phyloP scores from a whole-genome alignment of 2,888 invertebrate species.

The Syritta pipiens region DNA sequence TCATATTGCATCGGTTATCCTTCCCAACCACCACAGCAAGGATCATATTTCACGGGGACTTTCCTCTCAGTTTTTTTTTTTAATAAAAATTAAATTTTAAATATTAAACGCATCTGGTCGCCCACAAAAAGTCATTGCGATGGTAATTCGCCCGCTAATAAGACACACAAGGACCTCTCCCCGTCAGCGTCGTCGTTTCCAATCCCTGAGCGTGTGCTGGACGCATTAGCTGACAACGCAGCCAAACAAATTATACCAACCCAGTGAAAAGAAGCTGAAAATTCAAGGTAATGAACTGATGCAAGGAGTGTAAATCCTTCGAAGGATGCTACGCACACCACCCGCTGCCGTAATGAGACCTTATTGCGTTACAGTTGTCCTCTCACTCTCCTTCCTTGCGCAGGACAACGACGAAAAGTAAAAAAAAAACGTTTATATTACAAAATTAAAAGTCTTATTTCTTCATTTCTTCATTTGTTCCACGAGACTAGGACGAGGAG shows the following conservation, averaged over 20 bases:
- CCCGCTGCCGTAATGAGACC: slow-evolving; percentile 64
- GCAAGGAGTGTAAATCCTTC: slow-evolving; percentile 72
- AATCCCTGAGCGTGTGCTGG: slow-evolving; percentile 62
- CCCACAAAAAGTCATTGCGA: slow-evolving; percentile 60
- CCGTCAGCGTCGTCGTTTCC: neutral
- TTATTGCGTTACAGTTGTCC: slow-evolving; percentile 64
- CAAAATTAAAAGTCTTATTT: slow-evolving; percentile 75
- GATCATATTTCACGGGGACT: slow-evolving; percentile 35
- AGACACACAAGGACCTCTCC: slow-evolving; percentile 45
- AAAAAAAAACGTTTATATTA: slow-evolving; percentile 72
- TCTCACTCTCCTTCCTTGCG: slow-evolving; percentile 27
- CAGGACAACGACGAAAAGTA: slow-evolving; percentile 62
- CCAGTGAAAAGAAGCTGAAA: slow-evolving; percentile 73
- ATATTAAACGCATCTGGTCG: slow-evolving; percentile 68
- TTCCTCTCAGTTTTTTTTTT: slow-evolving; percentile 7
- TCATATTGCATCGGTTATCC: slow-evolving; percentile 35
- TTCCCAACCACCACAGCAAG: slow-evolving; percentile 5
- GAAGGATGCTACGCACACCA: slow-evolving; percentile 25
- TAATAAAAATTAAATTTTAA: slow-evolving; percentile 69
- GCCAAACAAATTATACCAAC: slow-evolving; percentile 51
- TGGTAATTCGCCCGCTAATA: slow-evolving; percentile 48
- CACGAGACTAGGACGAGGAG: slow-evolving; percentile 35
- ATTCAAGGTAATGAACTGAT: slow-evolving; percentile 77
- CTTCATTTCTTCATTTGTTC: slow-evolving; percentile 67
- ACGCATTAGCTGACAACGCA: slow-evolving; percentile 62